Conservation (phyloP, 2,888 invertebrate species). For the Halictus ligatus region DNA sequence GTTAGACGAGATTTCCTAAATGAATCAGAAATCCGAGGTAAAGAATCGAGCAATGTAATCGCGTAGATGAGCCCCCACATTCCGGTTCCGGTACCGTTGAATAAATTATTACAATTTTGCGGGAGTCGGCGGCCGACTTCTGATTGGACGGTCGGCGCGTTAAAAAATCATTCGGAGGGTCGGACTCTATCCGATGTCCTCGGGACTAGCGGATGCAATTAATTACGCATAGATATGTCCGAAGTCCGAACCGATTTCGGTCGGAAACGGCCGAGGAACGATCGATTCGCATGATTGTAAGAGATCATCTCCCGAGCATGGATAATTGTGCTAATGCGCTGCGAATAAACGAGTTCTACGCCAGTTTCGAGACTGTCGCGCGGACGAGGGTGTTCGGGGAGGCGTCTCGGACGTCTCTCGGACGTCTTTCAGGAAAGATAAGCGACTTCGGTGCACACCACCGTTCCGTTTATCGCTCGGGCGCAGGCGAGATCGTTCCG, state of each 20-base stretch:
- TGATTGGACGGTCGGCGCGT: neutral
- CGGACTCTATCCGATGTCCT: neutral
- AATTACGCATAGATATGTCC: neutral
- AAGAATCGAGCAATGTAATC: neutral
- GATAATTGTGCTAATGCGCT: neutral
- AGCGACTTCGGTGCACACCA: neutral
- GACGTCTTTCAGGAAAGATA: neutral
- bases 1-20: neutral
- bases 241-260: neutral
- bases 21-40: neutral
- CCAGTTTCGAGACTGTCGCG: neutral
- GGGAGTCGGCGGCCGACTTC: neutral
- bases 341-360: neutral
- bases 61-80: neutral
- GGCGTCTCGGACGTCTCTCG: neutral
- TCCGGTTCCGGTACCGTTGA: neutral
- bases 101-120: neutral
- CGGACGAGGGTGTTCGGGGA: too few relatives aligned
- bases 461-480: neutral
- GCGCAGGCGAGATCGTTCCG: neutral
- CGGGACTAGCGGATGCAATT: neutral
- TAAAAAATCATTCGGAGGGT: neutral
- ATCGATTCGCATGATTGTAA: neutral
- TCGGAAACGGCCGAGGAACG: neutral
- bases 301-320: neutral